Base-by-base conservation (phyloP, 2,113 vertebrate genomes). In the Nansenia antarctica region DNA sequence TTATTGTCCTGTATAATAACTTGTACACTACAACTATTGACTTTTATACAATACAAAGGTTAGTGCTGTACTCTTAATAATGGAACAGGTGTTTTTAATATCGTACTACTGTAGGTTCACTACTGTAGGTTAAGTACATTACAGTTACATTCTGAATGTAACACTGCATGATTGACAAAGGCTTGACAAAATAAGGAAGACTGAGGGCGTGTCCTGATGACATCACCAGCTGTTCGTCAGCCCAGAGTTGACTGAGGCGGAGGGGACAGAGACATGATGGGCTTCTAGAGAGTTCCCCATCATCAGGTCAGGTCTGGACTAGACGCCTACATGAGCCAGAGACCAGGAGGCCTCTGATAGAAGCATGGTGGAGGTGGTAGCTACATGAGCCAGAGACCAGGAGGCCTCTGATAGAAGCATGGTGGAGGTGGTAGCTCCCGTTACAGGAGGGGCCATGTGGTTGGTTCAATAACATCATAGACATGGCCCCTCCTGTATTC, bases 1-100 rank as follows among this genome's bases (percentile, higher is more conserved):
- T 93, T 93, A 93, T 92, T 93, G 80, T 90, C 84, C 85, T 85
- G 84, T 87, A 86, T 90, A 89, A 88, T 88, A 89, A 88, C 78
- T 87, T 86, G 72, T 85, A 91, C 91, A 93, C 87, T 90, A 93
- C 89, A 91, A 89, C 92, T 89, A 88, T 75, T 9, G 82, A 86
- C 70, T 72, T 67, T 78, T 70, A 74, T 72, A 81, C 84, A 91
- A 89, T 81, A 79, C 87, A 69, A 89, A 86, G 80, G 74, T 70
- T 60, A 52, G 79, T 79, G 83, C 70, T 81, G 82, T 86, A 80
- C 71, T 78, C 72, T 69, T 63, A 82, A 63, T 82, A 76, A 85
- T 79, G 79, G 3, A 80, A 77, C 30, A 77, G 22, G 67, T 69
- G 49, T 78, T 80, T 60, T 81, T 78, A 66, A 64, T 79, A 73